A percentile compares a stretch with the other conserved stretches of the same genome.
These are phyloP conservation scores for Pseudomyrmex pallidus DNA, from an alignment of 1,140 invertebrate species.

Conservation along the genomic window DNA sequence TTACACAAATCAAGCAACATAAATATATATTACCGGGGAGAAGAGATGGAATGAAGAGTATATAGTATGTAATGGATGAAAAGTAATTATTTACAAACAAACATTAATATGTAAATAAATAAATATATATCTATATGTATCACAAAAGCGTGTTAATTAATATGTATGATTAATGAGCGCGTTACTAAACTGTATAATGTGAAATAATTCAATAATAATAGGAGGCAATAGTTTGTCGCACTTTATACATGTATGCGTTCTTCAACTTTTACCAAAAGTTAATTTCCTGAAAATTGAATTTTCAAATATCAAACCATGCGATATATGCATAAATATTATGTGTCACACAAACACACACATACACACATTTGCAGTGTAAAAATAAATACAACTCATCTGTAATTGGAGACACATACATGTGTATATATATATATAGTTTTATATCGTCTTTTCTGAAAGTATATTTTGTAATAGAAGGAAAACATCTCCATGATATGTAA, in stretches of 20 bases:
- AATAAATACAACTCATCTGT: too few relatives aligned
- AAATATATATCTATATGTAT: constrained; percentile 5
- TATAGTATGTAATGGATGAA: constrained; percentile 21
- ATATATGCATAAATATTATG: background rate
- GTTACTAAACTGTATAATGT: constrained; percentile 1
- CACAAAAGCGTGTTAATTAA: constrained; percentile 34
- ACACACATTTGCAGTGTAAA: too few relatives aligned
- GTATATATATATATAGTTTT: too few relatives aligned
- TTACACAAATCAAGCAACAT: constrained; percentile 35
- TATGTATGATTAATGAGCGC: background rate
- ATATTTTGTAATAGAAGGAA: too few relatives aligned
- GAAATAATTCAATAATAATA: constrained; percentile 7
- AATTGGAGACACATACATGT: too few relatives aligned
- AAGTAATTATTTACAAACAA: constrained; percentile 50
- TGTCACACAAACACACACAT: too few relatives aligned
- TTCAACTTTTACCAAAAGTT: too few relatives aligned
- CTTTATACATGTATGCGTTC: background rate
- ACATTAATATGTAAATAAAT: constrained; percentile 2
- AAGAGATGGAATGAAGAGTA: background rate
- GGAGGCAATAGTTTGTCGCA: background rate
- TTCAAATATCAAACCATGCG: background rate
- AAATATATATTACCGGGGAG: constrained; percentile 42
- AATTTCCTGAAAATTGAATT: background rate
- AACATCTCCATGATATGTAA: constrained; percentile 27
- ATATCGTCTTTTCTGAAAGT: too few relatives aligned